Conservation (phyloP, 2,797 vertebrate species). For the Adelosebastes latens region DNA sequence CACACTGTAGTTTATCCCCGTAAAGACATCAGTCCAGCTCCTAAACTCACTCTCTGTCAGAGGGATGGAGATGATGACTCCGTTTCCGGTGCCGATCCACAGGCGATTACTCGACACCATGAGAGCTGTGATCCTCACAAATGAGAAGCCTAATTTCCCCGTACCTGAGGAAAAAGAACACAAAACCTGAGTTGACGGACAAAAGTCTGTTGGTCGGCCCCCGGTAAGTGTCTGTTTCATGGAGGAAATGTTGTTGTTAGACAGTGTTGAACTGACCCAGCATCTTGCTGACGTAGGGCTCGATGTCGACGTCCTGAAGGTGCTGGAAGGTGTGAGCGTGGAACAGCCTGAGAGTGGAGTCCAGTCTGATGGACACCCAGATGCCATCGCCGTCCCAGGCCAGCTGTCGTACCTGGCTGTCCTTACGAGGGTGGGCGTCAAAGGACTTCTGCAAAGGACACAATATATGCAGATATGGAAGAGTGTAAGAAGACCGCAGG, state of each 20-base stretch:
- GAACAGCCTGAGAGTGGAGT: constrained; percentile 96
- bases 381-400: constrained; percentile 97
- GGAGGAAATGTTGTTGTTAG: too few species aligned
- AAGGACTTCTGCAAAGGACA: constrained; percentile 89
- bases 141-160: constrained; percentile 98
- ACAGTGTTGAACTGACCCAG: constrained; percentile 85
- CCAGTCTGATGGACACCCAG: constrained; percentile 98
- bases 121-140: constrained; percentile 97
- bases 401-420: constrained; percentile 97
- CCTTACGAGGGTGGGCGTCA: constrained; percentile 96
- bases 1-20: too few species aligned
- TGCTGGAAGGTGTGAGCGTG: constrained; percentile 97
- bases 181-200: background rate
- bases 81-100: constrained; percentile 98
- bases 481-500: background rate
- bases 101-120: constrained; percentile 95
- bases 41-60: constrained; percentile 91
- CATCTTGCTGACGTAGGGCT: constrained; percentile 99
- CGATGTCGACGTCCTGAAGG: constrained; percentile 97
- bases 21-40: background rate
- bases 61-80: constrained; percentile 99
- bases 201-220: too few species aligned
- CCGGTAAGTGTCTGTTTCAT: background rate
- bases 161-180: constrained; percentile 84
- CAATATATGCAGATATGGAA: background rate